Base-by-base conservation (phyloP, 2,888 invertebrate species). In the Tupiocoris notatus region DNA sequence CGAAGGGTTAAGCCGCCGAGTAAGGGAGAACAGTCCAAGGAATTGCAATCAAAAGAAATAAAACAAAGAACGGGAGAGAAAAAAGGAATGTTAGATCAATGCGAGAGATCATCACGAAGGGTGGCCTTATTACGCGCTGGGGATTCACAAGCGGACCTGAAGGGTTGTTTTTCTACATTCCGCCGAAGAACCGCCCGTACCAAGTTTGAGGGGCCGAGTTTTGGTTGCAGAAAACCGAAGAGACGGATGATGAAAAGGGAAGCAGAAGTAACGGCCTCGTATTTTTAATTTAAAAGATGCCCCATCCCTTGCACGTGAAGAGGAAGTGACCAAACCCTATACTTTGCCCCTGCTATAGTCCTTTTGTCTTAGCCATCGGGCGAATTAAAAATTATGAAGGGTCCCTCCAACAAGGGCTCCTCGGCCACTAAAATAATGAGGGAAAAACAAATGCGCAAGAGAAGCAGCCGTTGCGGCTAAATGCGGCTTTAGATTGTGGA, bases 81-180 rank as follows among this genome's bases (percentile, higher is more conserved):
- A 57, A 67, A 61, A 59, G 59, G 58, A 70, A 70, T 70, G 70
- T 59, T 61, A 58, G 58, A 61, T 61, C 70, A 70, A 70, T 70
- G 70, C 23, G 73, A 75, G 67, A 62, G 24, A 64, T 64, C 63
- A 65, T 54, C 59, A 23, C 54, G 17, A 59, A 25, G 64, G 67
- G 18, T 22, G 22, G 9, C 18, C 65, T 65, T 39, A 39, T 39
- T 39, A 39, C 39, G 39, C 39, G 39, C 39, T 39, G 12, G 39
- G 39, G 39, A 39, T 39, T 39, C 39, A 39, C 39, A 12, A 12
- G 12, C 39, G 12, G 12, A 39, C 39, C 39, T 39, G 39, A 39
- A 39, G 39, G 39, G 39, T 39, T 39, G 39, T 39, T 39, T 39
- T 39, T 12, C 39, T n/a, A n/a, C n/a, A n/a, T n/a, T n/a, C n/a